Base-by-base conservation (phyloP, 23 tunicate species). In the Clavelina lepadiformis region DNA sequence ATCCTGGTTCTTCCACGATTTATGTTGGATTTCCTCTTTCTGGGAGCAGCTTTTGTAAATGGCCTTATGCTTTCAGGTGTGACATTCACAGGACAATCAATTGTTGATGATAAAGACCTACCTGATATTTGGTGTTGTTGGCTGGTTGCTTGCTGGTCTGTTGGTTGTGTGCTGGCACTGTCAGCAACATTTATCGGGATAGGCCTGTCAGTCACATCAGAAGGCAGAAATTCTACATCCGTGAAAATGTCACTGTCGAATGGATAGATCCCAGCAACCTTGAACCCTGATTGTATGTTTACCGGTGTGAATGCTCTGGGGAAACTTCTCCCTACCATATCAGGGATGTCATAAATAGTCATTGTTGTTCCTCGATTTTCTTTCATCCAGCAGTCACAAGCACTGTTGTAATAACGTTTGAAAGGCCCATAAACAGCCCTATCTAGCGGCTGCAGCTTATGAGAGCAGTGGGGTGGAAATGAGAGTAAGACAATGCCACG, bases 401-500 rank as follows among this genome's bases (percentile, higher is more conserved):
- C 60, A 6, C 58, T 23, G 5, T 35, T 65, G 59, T 37, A 37
- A 41, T 13, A 5, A 19, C 30, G 29, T 25, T 65, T 41, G 8
- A 41, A 33, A 22, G 4, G 26, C 28, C 68, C 74, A 56, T 22
- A 68, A n/a, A 68, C 68, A 22, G 63, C 32, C 30, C 68, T 68
- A 56, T 55, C 30, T 8, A 68, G 33, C 3, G 68, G 68, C 32
- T 68, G 74, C 63, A 68, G 74, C 35, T 46, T 46, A 28, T 68
- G 74, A 25, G 74, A 68, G 33, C 63, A 45, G 31, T 68, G 74
- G 5, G 74, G 74, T 31, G 74, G 74, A 51, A 68, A 46, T 24
- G 68, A 45, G 13, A 68, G 63, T 6, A 68, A 25, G 20, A 47
- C 63, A 21, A 68, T 11, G 8, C 63, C 63, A 25, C 28, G 20